These are phyloP conservation scores for Hermetia illucens DNA, from an alignment of 1,140 invertebrate genomes.

Conservation along the genomic window DNA sequence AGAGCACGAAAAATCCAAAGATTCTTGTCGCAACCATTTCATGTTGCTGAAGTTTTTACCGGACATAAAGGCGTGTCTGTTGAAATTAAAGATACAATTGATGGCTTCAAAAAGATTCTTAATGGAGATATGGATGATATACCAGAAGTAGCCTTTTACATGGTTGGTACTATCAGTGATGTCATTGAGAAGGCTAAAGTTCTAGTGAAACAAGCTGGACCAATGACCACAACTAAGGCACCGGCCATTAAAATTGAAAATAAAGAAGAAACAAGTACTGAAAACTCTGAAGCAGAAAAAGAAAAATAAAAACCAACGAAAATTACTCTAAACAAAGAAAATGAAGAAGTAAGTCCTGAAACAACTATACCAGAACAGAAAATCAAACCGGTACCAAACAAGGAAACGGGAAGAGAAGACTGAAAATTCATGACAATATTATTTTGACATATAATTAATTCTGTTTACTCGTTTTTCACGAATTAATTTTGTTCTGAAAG, in stretches of 20 bases:
- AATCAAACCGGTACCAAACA: not conserved
- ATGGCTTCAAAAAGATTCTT: conserved; percentile 35
- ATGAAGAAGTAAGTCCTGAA: not conserved
- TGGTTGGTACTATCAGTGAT: conserved; percentile 72
- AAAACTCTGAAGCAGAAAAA: not conserved
- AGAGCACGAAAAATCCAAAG: conserved; percentile 69
- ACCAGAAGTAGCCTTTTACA: conserved; percentile 77
- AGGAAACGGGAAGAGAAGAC: not conserved
- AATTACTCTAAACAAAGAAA: not conserved
- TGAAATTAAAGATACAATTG: conserved; percentile 42
- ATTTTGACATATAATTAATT: not conserved
- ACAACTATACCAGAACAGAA: not conserved
- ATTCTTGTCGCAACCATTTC: conserved; percentile 73
- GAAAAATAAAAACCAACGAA: no score
- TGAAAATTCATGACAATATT: not conserved
- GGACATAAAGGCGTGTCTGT: conserved; percentile 49
- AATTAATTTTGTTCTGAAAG: not conserved
- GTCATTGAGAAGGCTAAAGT: conserved; percentile 59
- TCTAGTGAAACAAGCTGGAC: conserved; percentile 39
- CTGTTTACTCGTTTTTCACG: not conserved
- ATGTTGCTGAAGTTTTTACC: conserved; percentile 58
- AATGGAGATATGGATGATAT: conserved; percentile 64
- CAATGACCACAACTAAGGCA: no score
- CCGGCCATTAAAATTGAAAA: no score
- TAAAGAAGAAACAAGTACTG: not conserved